Evolutionary conservation across 1,140 invertebrate genomes (phyloP).

Genomic region (Calycopis cecrops): DNA sequence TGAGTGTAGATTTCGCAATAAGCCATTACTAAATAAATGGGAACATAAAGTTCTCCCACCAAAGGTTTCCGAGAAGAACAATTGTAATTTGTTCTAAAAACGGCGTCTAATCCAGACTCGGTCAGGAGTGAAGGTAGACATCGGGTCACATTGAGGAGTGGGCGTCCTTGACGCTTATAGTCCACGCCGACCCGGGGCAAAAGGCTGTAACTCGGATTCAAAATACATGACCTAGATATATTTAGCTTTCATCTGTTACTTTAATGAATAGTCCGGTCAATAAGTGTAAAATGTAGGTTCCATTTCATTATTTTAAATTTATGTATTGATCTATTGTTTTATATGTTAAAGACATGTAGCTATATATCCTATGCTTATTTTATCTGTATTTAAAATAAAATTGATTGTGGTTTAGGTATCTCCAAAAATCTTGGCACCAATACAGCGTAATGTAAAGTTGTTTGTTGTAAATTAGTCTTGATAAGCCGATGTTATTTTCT

Average conservation of each 20-base stretch:
- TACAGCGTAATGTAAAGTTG: no score
- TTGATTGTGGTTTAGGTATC: no score
- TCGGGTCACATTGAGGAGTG: constrained; percentile 56
- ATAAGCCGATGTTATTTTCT: no score
- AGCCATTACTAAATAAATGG: no score
- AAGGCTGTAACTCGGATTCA: not conserved
- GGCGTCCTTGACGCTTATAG: constrained; percentile 46
- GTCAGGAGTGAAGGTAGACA: constrained; percentile 31
- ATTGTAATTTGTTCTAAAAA: constrained; percentile 36
- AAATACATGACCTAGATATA: constrained; percentile 10
- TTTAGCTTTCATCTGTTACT: constrained; percentile 8
- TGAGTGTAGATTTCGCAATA: no score
- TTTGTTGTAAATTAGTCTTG: no score
- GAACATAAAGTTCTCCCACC: no score
- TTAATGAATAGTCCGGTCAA: constrained; percentile 1
- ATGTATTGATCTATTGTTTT: no score
- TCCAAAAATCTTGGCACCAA: no score
- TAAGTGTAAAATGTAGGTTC: not conserved
- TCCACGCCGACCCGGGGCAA: constrained; percentile 24
- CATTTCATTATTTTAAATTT: not conserved
- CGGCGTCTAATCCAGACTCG: constrained; percentile 27
- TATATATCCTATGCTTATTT: no score
- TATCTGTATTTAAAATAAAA: no score
- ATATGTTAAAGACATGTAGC: no score
- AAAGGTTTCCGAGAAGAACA: constrained; percentile 34